Evolutionary conservation across 2,113 vertebrate species (phyloP), one percentile per base, ranked within the genome.

Genomic region (Calidris pugnax): DNA sequence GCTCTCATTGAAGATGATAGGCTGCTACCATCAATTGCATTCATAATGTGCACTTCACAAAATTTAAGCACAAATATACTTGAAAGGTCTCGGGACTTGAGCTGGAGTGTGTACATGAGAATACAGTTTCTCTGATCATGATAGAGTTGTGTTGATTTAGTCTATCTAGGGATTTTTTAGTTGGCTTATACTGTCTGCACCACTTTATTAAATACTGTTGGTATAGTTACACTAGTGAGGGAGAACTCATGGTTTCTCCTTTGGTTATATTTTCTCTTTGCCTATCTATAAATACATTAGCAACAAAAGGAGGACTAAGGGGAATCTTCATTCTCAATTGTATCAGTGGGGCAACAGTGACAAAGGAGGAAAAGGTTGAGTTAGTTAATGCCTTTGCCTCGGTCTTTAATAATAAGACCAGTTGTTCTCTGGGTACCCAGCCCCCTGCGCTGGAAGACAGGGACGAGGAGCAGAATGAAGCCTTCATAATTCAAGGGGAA

Each of bases 41-140:
- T 55, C 1, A 0, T 50, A 32, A 35, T 5, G 8, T 37, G 24
- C 0, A 0, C 60, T 68, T 63, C 6, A n/a, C 37, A 68, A 62
- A 62, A 50, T 16, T 14, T 14, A 59, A 53, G 8, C 9, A 26
- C 37, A 69, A 51, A 47, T 21, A 51, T 51, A 45, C 12, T 69
- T 57, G 23, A 57, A 2, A 24, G 20, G 28, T 41, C 53, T 62
- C 4, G 0, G 3, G 10, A 23, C 32, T 35, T 60, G 47, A 55
- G 14, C 30, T 47, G 33, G 15, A 27, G 20, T 59, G 23, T 17
- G 47, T 27, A 32, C n/a, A 11, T 43, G 22, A 92, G 51, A 71
- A 27, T 37, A 22, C 32, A 21, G 15, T 56, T 88, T 47, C 14
- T 63, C 50, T 69, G 26, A 64, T 53, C 16, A 48, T 2, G 1